These are phyloP conservation scores for Propsilocerus akamusi DNA, from an alignment of 1,140 invertebrate genomes.

Conservation along the genomic window DNA sequence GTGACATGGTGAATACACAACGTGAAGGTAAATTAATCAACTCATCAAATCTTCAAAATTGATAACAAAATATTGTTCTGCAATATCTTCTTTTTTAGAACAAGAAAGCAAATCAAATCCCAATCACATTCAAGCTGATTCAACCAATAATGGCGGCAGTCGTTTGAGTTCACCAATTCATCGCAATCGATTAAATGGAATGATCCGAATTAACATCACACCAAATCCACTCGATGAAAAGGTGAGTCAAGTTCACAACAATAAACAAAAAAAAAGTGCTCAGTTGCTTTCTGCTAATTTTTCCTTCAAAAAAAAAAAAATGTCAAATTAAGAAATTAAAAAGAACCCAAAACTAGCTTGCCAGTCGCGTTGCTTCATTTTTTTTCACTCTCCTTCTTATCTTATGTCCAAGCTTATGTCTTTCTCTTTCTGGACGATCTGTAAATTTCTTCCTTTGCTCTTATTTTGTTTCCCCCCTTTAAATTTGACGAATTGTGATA, in stretches of 20 bases:
- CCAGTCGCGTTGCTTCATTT: no score
- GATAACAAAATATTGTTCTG: not conserved
- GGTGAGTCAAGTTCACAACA: no score
- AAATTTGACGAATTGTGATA: no score
- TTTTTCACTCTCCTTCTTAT: not conserved
- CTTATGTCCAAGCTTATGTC: no score
- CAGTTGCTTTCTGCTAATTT: no score
- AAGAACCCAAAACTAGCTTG: no score
- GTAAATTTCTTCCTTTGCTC: no score
- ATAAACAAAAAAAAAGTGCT: no score
- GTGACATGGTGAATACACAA: conserved; percentile 23
- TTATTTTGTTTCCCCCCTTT: no score
- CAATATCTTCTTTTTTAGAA: conserved; percentile 8
- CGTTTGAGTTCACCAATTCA: conserved; percentile 16
- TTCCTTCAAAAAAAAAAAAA: not conserved
- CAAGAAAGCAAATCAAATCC: conserved; percentile 20
- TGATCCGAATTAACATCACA: conserved; percentile 45
- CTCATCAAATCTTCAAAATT: conserved; percentile 1
- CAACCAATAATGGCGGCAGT: conserved; percentile 14
- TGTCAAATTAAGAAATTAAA: not conserved
- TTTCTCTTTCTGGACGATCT: no score
- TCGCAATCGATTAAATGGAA: conserved; percentile 31
- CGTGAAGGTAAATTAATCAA: conserved; percentile 24
- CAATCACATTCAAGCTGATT: conserved; percentile 30
- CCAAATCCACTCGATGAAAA: conserved; percentile 40